Conservation (phyloP, 2,113 vertebrate genomes). For the Cyanoliseus patagonus region DNA sequence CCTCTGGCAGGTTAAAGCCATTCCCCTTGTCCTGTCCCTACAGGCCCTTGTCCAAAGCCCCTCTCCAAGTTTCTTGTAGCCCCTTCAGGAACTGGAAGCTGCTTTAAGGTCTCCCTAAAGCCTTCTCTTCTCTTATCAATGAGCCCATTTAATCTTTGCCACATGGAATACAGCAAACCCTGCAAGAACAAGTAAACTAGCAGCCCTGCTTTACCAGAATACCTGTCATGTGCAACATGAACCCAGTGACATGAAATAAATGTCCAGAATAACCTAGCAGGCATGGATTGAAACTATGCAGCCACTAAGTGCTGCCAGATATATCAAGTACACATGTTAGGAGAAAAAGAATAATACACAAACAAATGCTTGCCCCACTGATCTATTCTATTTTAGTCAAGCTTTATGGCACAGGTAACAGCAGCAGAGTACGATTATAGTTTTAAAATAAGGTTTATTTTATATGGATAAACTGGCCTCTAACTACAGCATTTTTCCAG, state of each 20-base stretch:
- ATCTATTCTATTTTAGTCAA: background rate
- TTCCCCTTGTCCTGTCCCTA: background rate
- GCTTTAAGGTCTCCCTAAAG: background rate
- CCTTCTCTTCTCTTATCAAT: background rate
- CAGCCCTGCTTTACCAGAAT: background rate
- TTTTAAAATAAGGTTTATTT: background rate
- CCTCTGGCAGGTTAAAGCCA: background rate
- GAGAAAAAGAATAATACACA: background rate
- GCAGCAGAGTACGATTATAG: background rate
- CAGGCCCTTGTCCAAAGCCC: background rate
- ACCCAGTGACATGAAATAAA: background rate
- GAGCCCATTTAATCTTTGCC: background rate
- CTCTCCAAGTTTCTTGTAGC: background rate
- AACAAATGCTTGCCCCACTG: background rate
- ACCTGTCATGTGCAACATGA: background rate
- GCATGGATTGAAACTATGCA: background rate
- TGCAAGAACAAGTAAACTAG: background rate
- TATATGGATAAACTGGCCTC: background rate
- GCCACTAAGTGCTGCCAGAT: background rate
- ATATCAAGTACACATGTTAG: background rate
- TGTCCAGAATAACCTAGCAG: background rate
- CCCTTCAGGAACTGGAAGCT: background rate
- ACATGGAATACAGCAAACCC: background rate
- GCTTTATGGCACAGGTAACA: background rate
- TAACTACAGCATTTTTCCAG: background rate